These are phyloP conservation scores for Pygoscelis antarcticus DNA, from an alignment of 2,113 vertebrate genomes.

Conservation along the genomic window DNA sequence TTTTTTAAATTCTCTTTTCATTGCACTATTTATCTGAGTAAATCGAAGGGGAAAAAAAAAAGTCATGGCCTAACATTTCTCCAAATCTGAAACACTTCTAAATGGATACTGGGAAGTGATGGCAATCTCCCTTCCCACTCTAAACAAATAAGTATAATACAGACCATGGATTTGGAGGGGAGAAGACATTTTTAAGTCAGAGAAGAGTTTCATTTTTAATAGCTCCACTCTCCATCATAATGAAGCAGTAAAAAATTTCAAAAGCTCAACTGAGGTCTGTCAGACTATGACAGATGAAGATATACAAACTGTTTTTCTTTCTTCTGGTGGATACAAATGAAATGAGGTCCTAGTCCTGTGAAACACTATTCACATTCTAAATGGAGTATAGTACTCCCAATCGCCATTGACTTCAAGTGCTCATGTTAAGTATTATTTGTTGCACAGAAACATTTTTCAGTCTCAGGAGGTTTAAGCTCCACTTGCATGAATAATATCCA, in stretches of 20 bases:
- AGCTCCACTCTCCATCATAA: background rate
- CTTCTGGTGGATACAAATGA: background rate
- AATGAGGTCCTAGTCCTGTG: background rate
- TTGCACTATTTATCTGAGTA: background rate
- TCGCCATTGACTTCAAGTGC: slow-evolving; percentile 42
- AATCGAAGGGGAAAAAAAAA: rapidly evolving
- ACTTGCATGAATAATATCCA: slow-evolving; percentile 11
- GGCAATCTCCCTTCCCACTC: background rate
- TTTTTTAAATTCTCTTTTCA: background rate
- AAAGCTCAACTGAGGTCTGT: background rate
- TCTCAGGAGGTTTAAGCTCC: slow-evolving; percentile 8
- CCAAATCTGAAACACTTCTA: background rate
- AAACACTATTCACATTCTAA: slow-evolving; percentile 21
- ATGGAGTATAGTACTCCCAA: slow-evolving; percentile 1
- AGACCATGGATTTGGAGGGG: background rate
- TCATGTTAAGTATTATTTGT: slow-evolving; percentile 40
- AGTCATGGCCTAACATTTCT: background rate
- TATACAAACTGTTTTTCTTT: background rate
- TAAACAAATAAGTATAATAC: background rate
- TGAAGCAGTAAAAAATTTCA: background rate
- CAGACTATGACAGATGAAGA: background rate
- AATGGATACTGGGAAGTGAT: background rate
- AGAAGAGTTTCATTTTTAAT: background rate
- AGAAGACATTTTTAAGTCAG: background rate
- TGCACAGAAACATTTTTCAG: slow-evolving; percentile 33